A percentile compares a stretch with the other conserved stretches of the same genome.
Conservation (phyloP, 1,140 invertebrate species). For the Drosophila sucinea region DNA sequence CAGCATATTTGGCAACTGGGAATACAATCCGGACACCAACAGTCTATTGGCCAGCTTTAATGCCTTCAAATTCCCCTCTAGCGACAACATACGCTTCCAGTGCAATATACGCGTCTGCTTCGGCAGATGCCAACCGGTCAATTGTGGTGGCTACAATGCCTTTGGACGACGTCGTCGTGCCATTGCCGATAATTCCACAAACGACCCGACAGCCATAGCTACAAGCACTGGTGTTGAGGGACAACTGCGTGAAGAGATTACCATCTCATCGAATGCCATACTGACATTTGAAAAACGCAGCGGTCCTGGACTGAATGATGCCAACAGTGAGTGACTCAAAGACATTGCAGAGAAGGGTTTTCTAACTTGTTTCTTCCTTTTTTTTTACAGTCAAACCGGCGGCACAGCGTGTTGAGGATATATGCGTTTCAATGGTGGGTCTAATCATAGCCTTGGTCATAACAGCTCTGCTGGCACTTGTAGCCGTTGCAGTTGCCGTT, state of each 20-base stretch:
- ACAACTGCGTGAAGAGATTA: constrained; percentile 95
- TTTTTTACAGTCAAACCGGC: constrained; percentile 84
- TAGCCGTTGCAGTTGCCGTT: constrained; percentile 96
- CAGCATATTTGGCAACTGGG: constrained; percentile 96
- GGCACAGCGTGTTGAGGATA: constrained; percentile 90
- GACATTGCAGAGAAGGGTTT: constrained; percentile 57
- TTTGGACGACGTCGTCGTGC: constrained; percentile 91
- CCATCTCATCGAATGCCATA: constrained; percentile 95
- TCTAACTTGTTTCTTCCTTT: not conserved
- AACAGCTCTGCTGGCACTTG: constrained; percentile 94
- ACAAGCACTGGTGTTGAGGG: constrained; percentile 86
- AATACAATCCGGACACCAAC: constrained; percentile 92
- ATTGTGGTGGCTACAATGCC: constrained; percentile 95
- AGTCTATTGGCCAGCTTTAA: constrained; percentile 94
- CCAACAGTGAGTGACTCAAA: constrained; percentile 85
- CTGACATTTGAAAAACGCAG: constrained; percentile 94
- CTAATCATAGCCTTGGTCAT: constrained; percentile 96
- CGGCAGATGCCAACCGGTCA: constrained; percentile 96
- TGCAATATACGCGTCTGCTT: constrained; percentile 98
- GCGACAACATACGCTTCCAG: constrained; percentile 97
- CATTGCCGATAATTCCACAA: constrained; percentile 85
- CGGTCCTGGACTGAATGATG: constrained; percentile 86
- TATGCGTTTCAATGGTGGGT: constrained; percentile 96
- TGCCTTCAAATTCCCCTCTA: constrained; percentile 97
- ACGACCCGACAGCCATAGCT: constrained; percentile 84